Percentiles rank a stretch among this genome's conserved stretches.
Evolutionary conservation across 1,140 invertebrate genomes (phyloP).

Genomic region (Frieseomelitta varia): DNA sequence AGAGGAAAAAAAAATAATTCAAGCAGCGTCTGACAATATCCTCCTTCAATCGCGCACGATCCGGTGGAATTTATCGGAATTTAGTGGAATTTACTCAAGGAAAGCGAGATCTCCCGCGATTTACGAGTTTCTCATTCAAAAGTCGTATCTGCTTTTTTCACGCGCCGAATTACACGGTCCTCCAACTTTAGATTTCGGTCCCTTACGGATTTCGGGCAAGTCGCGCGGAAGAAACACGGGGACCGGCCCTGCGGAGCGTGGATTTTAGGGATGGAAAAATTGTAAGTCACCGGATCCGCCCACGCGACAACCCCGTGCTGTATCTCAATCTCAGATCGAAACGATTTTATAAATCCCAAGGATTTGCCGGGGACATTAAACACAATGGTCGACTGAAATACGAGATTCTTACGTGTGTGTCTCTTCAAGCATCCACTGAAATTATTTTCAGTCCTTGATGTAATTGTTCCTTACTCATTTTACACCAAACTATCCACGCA

Average conservation of each 20-base stretch:
- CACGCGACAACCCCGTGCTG: neutral
- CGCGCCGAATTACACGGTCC: neutral
- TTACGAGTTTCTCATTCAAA: neutral
- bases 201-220: neutral
- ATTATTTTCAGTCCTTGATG: too few relatives aligned
- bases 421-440: too few relatives aligned
- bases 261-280: conserved; percentile 20
- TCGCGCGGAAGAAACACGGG: conserved; percentile 4
- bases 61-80: neutral
- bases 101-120: neutral
- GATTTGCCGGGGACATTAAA: neutral
- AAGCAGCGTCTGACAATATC: too few relatives aligned
- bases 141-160: neutral
- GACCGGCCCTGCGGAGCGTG: neutral
- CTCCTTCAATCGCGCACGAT: neutral
- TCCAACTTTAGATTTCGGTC: conserved; percentile 8
- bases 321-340: conserved; percentile 8
- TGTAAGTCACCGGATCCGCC: conserved; percentile 1
- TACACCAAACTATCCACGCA: too few relatives aligned
- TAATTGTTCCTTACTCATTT: too few relatives aligned
- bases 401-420: neutral
- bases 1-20: too few relatives aligned
- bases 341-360: neutral
- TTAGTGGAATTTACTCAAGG: neutral
- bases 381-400: neutral